These are phyloP conservation scores for Alligator mississippiensis DNA, from an alignment of 2,113 vertebrate species.

Conservation along the genomic window DNA sequence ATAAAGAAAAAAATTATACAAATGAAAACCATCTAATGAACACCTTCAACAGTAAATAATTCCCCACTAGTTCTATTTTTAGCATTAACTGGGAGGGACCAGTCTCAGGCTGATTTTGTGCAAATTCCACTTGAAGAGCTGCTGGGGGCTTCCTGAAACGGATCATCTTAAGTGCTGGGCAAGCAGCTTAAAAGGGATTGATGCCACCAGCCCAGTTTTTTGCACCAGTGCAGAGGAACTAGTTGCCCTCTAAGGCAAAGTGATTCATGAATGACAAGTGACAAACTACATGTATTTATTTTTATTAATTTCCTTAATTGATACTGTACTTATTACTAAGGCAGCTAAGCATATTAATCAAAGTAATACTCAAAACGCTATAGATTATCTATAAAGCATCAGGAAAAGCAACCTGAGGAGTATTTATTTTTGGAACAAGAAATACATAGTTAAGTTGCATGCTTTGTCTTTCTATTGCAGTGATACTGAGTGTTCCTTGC, in stretches of 20 bases:
- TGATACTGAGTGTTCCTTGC: background rate
- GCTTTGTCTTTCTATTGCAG: accelerated
- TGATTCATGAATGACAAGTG: background rate
- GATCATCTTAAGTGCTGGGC: accelerated
- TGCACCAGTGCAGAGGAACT: accelerated
- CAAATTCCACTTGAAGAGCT: background rate
- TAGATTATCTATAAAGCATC: background rate
- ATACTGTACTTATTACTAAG: background rate
- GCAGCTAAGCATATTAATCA: background rate
- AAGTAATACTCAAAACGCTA: background rate
- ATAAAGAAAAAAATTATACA: background rate
- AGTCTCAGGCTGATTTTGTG: background rate
- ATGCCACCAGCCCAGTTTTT: background rate
- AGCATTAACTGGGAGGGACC: background rate
- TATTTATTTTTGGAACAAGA: accelerated
- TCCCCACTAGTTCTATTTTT: background rate
- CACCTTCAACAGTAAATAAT: background rate
- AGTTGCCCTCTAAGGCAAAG: background rate
- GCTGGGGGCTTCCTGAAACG: background rate
- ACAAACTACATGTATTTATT: background rate
- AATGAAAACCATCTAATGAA: background rate
- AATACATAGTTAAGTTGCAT: background rate
- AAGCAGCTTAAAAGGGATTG: background rate
- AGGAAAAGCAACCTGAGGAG: background rate
- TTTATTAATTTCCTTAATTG: background rate